Evolutionary conservation across 2,888 invertebrate species (phyloP).

Genomic region (Oligia latruncula): DNA sequence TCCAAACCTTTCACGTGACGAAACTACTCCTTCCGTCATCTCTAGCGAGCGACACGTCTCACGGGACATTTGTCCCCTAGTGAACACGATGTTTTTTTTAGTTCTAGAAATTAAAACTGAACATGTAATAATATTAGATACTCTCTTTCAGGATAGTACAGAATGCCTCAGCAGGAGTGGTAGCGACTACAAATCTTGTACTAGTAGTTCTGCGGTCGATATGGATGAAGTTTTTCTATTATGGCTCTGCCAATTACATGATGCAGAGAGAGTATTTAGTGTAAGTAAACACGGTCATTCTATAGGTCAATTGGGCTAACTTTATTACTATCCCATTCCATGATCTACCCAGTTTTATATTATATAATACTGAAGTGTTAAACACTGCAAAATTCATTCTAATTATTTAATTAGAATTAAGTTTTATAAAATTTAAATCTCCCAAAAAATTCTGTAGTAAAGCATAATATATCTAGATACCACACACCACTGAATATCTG

Average conservation of each 20-base stretch:
- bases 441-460: no score
- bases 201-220: constrained; percentile 22
- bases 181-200: constrained; percentile 20
- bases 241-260: constrained; percentile 71
- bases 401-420: no score
- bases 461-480: no score
- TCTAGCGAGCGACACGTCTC: not conserved
- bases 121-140: not conserved
- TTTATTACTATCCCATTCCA: not conserved
- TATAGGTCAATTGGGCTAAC: not conserved
- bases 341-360: no score
- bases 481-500: not conserved
- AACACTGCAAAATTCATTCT: not conserved
- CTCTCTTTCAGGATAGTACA: constrained; percentile 40
- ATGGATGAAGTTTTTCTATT: constrained; percentile 66
- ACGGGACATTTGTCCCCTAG: not conserved
- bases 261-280: constrained; percentile 61
- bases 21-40: not conserved
- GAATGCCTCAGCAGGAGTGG: constrained; percentile 19
- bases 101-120: not conserved
- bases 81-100: not conserved
- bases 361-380: not conserved
- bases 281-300: constrained; percentile 39
- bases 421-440: no score
- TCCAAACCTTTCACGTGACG: not conserved